Base-by-base conservation (phyloP, 2,888 invertebrate genomes). In the Carterocephalus palaemon region DNA sequence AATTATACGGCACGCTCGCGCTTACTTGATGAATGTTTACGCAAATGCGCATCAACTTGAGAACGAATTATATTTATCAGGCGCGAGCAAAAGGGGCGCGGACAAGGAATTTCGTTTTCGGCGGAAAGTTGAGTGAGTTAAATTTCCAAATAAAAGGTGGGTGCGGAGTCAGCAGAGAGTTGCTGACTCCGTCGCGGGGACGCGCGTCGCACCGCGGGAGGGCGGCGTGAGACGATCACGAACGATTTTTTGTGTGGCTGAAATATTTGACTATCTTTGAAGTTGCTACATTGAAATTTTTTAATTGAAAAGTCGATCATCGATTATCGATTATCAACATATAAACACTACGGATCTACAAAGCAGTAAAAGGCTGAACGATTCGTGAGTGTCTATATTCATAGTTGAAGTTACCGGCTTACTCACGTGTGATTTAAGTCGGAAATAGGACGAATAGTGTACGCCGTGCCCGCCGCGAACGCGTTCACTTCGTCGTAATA, bases 101-200 rank as follows among this genome's bases (percentile, higher is more conserved):
- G 29, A 52, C 54, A 54, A 52, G 52, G 57, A 70, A 72, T 73
- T 77, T 75, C 76, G 69, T 73, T 76, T 69, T 65, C 66, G 65
- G 68, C 66, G 69, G 69, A 76, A 79, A 75, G 73, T 75, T 78
- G 80, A 83, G 72, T 75, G 76, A 81, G 81, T 84, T 78, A 83
- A 85, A 79, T 78, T 77, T 70, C 68, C 73, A 76, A 79, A 81
- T 82, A 82, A 79, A 80, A 82, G 80, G 81, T 82, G 66, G 67
- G 71, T 68, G 75, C 60, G 57, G 62, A 74, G 73, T 80, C 76
- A 74, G 74, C 82, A 66, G 61, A 46, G 53, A 58, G 59, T 54
- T 70, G 75, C 75, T 73, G 75, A 75, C 66, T 67, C 59, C 56
- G 49, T 19, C 3, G 19, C 19, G 4, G 3, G 17, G 52, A 60